Evolutionary conservation across 2,113 vertebrate genomes (phyloP), one percentile per base, ranked within the genome.

Genomic region (Otus sunia): DNA sequence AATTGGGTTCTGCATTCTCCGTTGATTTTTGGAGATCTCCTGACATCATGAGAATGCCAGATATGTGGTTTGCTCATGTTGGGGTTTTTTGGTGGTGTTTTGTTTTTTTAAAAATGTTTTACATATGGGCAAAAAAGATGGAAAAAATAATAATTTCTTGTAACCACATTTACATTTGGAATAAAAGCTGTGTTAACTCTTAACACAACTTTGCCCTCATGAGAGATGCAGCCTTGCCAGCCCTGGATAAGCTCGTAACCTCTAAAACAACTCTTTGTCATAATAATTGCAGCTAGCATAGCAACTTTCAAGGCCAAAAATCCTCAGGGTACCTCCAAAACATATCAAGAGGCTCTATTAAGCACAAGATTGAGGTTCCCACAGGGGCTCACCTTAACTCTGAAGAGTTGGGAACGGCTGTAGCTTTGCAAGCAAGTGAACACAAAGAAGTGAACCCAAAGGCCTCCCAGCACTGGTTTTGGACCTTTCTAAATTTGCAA

Each of bases 161-260:
- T 68, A 95, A 96, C 94, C 62, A 80, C 76, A 0, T 94, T 95
- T 97, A 94, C 77, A 56, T 95, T 95, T 95, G 86, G 91, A 97
- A 97, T 91, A 96, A 97, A 94, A 92, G 53, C 80, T 27, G 9
- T 16, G 41, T 97, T 97, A 97, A 96, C 97, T 97, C 96, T 95
- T 97, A 94, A 89, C 69, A 92, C 67, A 95, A 97, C 88, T 92
- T 94, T 90, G 66, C 47, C 86, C 80, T 95, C 76, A 60, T 64
- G 86, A 95, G 84, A 85, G 60, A 72, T 67, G 72, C 69, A 74
- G 86, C 45, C n/a, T 76, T 94, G 89, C 94, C 96, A 95, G 91
- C 50, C 66, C 74, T 69, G 69, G 84, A 92, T 83, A 91, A 36
- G 53, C 86, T 95, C 81, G 92, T 89, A 94, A 91, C 58, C 69